Evolutionary conservation across 1,140 invertebrate species (phyloP), one percentile per base, ranked within the genome.

Genomic region (Hyposmocoma kahamanoa): DNA sequence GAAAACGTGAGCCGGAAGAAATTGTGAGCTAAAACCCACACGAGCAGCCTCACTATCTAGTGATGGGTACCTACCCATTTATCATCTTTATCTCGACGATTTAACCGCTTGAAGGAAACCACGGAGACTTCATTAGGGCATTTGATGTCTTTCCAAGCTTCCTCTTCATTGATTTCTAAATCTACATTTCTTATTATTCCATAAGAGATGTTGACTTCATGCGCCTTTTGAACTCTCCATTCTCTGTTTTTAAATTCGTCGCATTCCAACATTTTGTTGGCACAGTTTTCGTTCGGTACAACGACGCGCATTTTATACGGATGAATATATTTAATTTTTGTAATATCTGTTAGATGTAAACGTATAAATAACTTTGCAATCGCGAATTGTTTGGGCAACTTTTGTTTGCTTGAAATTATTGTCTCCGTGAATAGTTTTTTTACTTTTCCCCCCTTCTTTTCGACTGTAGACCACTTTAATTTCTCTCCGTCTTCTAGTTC

Each of bases 261-360:
- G 13, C 36, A 19, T 3, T 39, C 6, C 5, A 18, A 8, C 2
- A 39, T 9, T 17, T 30, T 30, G 1, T 45, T 13, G 8, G 24
- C 42, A 21, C 32, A 11, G 2, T 30, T 10, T n/a, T 30, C 3
- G 10, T 30, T 32, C 10, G 2, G 6, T 2, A 45, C 13, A 3
- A 10, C 15, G 3, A 45, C 11, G 3, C 5, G 4, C 3, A 24
- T 10, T 30, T 45, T 45, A 18, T 30, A 45, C 11, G 42, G 42
- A 20, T 20, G 18, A 8, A 20, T 45, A 30, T 45, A 45, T 45
- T 45, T 45, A 18, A 45, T 18, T 19, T 30, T 28, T 3, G 22
- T 17, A n/a, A 42, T 42, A n/a, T 42, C 20, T 22, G 10, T 3
- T 5, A 42, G 5, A 11, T 24, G n/a, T 6, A 11, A 11, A 22